A percentile compares a stretch with the other conserved stretches of the same genome.
Evolutionary conservation across 2,113 vertebrate genomes (phyloP).

Genomic region (Desmodus rotundus): DNA sequence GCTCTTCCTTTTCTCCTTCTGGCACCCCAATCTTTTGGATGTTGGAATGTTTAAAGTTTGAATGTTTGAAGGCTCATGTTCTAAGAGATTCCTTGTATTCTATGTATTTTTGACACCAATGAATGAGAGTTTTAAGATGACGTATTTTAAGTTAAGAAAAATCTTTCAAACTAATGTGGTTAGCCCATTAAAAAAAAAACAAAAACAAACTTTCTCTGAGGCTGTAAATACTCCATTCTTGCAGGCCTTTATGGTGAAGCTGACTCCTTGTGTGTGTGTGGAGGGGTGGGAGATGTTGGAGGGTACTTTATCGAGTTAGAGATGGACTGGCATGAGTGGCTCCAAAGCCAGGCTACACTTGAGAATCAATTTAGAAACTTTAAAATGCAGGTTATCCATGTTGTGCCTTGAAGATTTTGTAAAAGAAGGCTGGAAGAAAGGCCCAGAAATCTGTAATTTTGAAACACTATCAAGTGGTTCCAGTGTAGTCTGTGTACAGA

Average conservation of each 20-base stretch:
- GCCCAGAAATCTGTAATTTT: neutral
- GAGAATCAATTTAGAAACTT: neutral
- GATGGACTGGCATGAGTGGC: neutral
- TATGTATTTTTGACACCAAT: neutral
- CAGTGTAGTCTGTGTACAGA: neutral
- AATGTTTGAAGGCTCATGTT: neutral
- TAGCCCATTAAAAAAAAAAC: neutral
- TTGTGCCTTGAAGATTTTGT: neutral
- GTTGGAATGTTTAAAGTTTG: neutral
- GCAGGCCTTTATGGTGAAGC: neutral
- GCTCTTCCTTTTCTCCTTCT: no score
- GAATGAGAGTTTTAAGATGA: neutral
- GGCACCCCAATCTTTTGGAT: no score
- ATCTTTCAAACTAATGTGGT: neutral
- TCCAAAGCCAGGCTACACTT: neutral
- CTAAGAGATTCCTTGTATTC: neutral
- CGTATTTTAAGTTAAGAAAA: neutral
- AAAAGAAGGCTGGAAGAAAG: neutral
- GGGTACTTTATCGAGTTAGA: neutral
- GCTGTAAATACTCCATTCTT: neutral
- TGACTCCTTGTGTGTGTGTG: neutral
- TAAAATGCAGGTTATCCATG: neutral
- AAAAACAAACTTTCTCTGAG: neutral
- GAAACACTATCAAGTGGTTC: neutral
- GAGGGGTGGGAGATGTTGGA: neutral